phyloP scores from a whole-genome alignment of 1,140 invertebrate genomes.

The Batillaria attramentaria region DNA sequence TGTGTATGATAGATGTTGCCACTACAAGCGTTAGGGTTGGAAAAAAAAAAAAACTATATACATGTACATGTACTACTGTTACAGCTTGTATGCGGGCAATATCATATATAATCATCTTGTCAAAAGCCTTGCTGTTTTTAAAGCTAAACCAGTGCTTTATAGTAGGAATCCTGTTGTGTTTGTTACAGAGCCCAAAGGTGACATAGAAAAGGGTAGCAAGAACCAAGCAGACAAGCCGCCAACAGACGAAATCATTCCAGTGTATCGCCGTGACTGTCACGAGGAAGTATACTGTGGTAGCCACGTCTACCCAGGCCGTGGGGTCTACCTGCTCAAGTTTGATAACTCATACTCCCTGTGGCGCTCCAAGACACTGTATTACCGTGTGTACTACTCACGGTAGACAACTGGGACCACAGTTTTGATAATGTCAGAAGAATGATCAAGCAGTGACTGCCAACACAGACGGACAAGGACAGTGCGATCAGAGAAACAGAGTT shows the following conservation, averaged over 20 bases:
- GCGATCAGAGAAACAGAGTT: too few species aligned
- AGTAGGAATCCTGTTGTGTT: too few species aligned
- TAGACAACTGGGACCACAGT: too few species aligned
- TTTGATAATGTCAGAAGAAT: too few species aligned
- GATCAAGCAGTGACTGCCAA: too few species aligned
- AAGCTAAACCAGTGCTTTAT: background rate
- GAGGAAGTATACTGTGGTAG: constrained; percentile 97
- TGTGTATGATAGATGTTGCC: too few species aligned
- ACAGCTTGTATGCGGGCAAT: too few species aligned
- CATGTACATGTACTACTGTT: too few species aligned
- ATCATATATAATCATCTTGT: background rate
- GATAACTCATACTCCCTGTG: constrained; percentile 99
- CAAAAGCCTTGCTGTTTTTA: background rate
- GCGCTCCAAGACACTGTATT: constrained; percentile 99
- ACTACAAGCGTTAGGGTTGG: too few species aligned
- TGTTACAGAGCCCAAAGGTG: constrained; percentile 46
- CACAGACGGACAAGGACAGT: too few species aligned
- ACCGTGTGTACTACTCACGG: constrained; percentile 95
- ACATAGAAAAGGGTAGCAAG: constrained; percentile 65
- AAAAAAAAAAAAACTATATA: too few species aligned
- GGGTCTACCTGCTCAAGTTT: constrained; percentile 98
- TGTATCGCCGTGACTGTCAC: constrained; percentile 96
- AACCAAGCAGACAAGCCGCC: constrained; percentile 73
- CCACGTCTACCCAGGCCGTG: constrained; percentile 93
- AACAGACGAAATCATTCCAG: constrained; percentile 87